A percentile compares a stretch with the other conserved stretches of the same genome.
phyloP scores from a whole-genome alignment of 1,140 invertebrate species.

The Aphis gossypii region DNA sequence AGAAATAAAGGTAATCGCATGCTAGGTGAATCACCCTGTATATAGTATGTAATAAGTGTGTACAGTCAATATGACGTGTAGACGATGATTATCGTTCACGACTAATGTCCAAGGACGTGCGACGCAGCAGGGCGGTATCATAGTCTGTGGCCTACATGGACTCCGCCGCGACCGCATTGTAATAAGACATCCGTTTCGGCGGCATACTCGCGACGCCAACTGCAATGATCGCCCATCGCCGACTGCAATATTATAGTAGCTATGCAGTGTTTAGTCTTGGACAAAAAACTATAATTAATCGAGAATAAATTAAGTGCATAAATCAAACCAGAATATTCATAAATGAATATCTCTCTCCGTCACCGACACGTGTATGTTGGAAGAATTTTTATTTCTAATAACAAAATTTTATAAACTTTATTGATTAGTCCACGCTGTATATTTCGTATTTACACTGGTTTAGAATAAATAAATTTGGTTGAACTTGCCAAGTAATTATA shows the following conservation, averaged over 20 bases:
- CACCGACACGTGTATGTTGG: not conserved
- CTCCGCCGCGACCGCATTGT: not conserved
- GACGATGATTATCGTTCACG: conserved; percentile 37
- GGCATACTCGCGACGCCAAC: not conserved
- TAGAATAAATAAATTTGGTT: too few species aligned
- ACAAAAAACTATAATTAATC: not conserved
- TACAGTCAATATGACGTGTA: not conserved
- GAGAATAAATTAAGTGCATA: not conserved
- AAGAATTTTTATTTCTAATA: not conserved
- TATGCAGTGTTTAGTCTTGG: not conserved
- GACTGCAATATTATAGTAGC: not conserved
- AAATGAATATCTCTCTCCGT: not conserved
- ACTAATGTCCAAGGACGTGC: conserved; percentile 51
- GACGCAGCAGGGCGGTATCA: not conserved
- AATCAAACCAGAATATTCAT: not conserved
- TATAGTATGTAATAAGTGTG: not conserved
- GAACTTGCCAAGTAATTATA: too few species aligned
- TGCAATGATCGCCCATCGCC: not conserved
- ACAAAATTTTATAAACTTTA: not conserved
- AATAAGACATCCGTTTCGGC: conserved; percentile 9
- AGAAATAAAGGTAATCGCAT: too few species aligned
- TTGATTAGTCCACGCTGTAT: not conserved
- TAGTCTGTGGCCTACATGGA: conserved; percentile 41
- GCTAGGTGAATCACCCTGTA: not conserved
- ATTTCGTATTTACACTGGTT: too few species aligned